These are phyloP conservation scores for Stigmatopora argus DNA, from an alignment of 2,113 vertebrate species.

Conservation along the genomic window DNA sequence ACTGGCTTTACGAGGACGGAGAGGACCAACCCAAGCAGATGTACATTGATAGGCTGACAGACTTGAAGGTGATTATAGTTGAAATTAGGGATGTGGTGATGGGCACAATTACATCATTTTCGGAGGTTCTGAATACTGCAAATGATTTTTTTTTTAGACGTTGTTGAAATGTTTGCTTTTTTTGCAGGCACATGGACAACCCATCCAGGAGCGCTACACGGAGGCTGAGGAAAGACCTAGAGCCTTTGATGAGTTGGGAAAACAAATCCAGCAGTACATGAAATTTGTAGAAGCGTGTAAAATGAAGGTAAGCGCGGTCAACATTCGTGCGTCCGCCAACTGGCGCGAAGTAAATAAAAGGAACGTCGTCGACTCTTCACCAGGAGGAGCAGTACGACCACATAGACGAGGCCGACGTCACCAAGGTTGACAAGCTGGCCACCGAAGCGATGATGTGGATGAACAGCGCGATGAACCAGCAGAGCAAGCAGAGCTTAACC, in stretches of 20 bases:
- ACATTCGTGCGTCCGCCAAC: neutral
- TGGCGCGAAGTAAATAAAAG: neutral
- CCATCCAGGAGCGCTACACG: constrained; percentile 82
- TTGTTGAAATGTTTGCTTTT: constrained; percentile 2
- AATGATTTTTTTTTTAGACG: neutral
- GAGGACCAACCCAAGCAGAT: constrained; percentile 96
- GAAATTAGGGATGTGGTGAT: neutral
- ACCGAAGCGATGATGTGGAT: constrained; percentile 93
- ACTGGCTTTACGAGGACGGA: constrained; percentile 95
- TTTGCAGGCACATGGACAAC: constrained; percentile 81
- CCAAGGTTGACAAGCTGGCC: constrained; percentile 82
- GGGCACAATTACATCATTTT: too few relatives aligned
- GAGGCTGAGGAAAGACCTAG: constrained; percentile 92
- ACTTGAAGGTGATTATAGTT: constrained; percentile 78
- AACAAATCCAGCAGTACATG: constrained; percentile 94
- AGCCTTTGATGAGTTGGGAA: constrained; percentile 91
- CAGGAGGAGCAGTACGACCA: constrained; percentile 92
- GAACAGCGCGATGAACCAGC: constrained; percentile 93
- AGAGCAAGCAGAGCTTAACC: constrained; percentile 84
- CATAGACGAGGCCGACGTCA: constrained; percentile 82
- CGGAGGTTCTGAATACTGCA: too few relatives aligned
- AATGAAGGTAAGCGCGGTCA: constrained; percentile 79
- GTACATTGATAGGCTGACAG: constrained; percentile 89
- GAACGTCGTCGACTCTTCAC: neutral
- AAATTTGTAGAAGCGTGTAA: constrained; percentile 88